Conservation (phyloP, 2,113 vertebrate genomes). For the Epinephelus fuscoguttatus region DNA sequence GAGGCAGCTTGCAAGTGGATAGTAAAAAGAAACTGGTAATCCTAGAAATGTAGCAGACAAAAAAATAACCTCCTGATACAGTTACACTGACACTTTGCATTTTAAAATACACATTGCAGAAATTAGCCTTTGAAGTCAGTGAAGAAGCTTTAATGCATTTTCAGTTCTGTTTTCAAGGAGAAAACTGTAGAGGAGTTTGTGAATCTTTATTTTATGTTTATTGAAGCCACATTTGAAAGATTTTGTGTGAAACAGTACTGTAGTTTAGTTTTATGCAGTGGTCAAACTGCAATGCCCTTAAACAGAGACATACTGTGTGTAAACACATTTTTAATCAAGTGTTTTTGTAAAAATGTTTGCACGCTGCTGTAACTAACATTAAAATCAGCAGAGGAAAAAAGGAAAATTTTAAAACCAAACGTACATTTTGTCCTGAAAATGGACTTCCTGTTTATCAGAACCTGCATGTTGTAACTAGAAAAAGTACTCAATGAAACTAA, state of each 20-base stretch:
- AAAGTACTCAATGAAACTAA: not conserved
- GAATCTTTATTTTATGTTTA: slow-evolving; percentile 12
- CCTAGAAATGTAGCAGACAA: slow-evolving; percentile 12
- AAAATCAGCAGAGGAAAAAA: not conserved
- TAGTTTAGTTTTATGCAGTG: not conserved
- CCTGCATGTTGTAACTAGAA: not conserved
- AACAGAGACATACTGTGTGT: not conserved
- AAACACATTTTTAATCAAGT: not conserved
- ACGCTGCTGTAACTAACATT: not conserved
- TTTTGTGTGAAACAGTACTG: not conserved
- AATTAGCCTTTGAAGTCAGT: slow-evolving; percentile 43
- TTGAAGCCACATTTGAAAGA: not conserved
- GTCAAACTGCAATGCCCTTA: not conserved
- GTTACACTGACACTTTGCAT: slow-evolving; percentile 36
- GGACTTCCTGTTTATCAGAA: not conserved
- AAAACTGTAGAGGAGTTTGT: not conserved
- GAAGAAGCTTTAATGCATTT: not conserved
- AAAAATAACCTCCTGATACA: not conserved
- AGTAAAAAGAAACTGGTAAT: slow-evolving; percentile 10
- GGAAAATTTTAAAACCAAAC: not conserved
- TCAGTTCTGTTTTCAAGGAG: not conserved
- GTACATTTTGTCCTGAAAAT: not conserved
- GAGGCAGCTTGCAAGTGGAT: slow-evolving; percentile 14
- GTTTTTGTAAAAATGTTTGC: not conserved
- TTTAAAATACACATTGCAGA: slow-evolving; percentile 28